Evolutionary conservation across 2,888 invertebrate species (phyloP), one percentile per base, ranked within the genome.

Genomic region (Sepiola atlantica): DNA sequence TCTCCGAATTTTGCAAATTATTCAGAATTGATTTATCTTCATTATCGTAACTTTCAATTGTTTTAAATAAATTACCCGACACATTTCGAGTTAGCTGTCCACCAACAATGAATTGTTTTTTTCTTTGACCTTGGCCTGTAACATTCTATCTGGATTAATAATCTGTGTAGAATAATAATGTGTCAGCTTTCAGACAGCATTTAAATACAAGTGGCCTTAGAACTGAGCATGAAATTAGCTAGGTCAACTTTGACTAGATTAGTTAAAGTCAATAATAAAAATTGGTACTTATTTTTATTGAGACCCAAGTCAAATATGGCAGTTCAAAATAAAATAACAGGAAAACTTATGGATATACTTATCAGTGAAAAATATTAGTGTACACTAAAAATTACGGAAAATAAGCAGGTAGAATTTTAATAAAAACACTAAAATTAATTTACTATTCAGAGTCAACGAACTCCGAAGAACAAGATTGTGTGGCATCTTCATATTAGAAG

Each of bases 121-220:
- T 77, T 77, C 77, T 77, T 77, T 28, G 77, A 77, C 77, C 77
- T 77, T n/a, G 77, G n/a, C 77, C 77, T 77, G 28, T 28, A n/a
- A 77, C n/a, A 77, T 77, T 77, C 77, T 77, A n/a, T 77, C 28
- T 77, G 77, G 77, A 77, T 77, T 77, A 77, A 77, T 77, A 61
- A 24, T 61, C 28, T 28, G 77, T n/a, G 2, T 77, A 77, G 45
- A 45, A 45, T 24, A 77, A 77, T 77, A n/a, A 77, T 8, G 28
- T 77, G 77, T 28, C n/a, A n/a, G 77, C 28, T 14, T 77, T n/a
- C 77, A 77, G 2, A n/a, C n/a, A 77, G 77, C 77, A 77, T 77
- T 28, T n/a, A 77, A 77, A n/a, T n/a, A 77, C 77, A n/a, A 77
- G n/a, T 77, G 28, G 77, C n/a, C n/a, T n/a, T 12, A 28, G 18